phyloP scores from a whole-genome alignment of 2,888 invertebrate species.

The Oligia fasciuncula region DNA sequence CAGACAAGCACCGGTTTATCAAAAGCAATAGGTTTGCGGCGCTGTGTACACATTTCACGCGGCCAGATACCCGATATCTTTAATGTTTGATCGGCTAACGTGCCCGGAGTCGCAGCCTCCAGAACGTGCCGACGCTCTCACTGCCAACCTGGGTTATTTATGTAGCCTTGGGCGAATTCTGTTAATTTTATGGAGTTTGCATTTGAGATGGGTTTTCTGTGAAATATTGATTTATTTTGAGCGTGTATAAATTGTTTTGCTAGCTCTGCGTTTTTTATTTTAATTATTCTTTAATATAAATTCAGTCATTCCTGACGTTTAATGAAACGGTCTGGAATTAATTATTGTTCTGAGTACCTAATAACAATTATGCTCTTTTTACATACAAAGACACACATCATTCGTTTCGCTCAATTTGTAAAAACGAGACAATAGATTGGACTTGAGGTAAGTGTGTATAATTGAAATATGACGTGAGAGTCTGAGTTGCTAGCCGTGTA shows the following conservation, averaged over 20 bases:
- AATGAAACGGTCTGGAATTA: conserved; percentile 5
- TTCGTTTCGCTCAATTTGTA: not conserved
- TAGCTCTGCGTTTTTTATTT: conserved; percentile 17
- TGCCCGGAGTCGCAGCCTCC: conserved; percentile 13
- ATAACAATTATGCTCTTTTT: not conserved
- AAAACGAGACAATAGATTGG: not conserved
- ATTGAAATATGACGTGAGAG: conserved; percentile 19
- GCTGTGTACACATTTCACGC: conserved; percentile 43
- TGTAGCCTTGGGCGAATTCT: conserved; percentile 20
- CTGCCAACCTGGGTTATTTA: conserved; percentile 34
- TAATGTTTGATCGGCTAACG: conserved; percentile 58
- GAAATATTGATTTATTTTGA: conserved; percentile 35
- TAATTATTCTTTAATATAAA: conserved; percentile 14
- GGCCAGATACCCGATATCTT: conserved; percentile 53
- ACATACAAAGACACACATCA: not conserved
- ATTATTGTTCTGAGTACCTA: not conserved
- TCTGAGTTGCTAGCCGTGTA: not conserved
- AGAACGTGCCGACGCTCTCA: conserved; percentile 36
- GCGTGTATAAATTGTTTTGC: conserved; percentile 19
- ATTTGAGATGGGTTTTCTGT: conserved; percentile 37
- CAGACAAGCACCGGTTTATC: conserved; percentile 41
- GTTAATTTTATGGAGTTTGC: conserved; percentile 49
- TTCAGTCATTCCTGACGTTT: conserved; percentile 9
- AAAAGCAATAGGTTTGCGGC: conserved; percentile 43
- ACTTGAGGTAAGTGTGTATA: not conserved